These are phyloP conservation scores for Todus mexicanus DNA, from an alignment of 2,797 vertebrate genomes.

Conservation along the genomic window DNA sequence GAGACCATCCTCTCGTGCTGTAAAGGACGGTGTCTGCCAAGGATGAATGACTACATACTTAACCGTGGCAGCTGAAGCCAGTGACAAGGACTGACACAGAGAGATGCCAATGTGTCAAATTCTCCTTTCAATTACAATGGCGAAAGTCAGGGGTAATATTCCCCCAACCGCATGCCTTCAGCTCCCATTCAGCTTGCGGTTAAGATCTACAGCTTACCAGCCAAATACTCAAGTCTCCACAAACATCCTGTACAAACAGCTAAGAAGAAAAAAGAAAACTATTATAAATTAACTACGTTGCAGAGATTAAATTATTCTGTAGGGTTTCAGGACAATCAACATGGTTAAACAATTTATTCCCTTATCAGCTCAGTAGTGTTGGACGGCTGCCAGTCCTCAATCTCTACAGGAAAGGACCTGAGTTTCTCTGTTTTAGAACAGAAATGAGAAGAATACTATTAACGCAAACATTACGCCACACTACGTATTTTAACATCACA, in stretches of 20 bases:
- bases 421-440: neutral
- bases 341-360: slow-evolving; percentile 18
- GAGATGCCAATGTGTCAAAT: slow-evolving; percentile 58
- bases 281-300: slow-evolving; percentile 16
- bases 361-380: neutral
- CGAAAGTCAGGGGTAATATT: slow-evolving; percentile 50
- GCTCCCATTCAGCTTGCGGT: neutral
- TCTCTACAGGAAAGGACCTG: neutral
- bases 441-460: neutral
- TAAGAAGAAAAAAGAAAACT: neutral
- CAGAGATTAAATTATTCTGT: slow-evolving; percentile 19
- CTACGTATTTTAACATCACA: neutral
- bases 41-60: slow-evolving; percentile 46
- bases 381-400: neutral
- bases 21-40: slow-evolving; percentile 40
- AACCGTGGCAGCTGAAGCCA: slow-evolving; percentile 38
- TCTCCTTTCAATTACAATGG: slow-evolving; percentile 46
- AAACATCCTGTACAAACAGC: neutral
- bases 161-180: neutral
- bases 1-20: slow-evolving; percentile 51
- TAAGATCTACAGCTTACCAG: neutral
- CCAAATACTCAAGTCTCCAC: neutral
- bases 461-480: neutral
- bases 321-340: slow-evolving; percentile 50
- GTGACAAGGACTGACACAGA: slow-evolving; percentile 22